phyloP scores from a whole-genome alignment of 2,113 vertebrate genomes.

The Chaetorhynchus papuensis region DNA sequence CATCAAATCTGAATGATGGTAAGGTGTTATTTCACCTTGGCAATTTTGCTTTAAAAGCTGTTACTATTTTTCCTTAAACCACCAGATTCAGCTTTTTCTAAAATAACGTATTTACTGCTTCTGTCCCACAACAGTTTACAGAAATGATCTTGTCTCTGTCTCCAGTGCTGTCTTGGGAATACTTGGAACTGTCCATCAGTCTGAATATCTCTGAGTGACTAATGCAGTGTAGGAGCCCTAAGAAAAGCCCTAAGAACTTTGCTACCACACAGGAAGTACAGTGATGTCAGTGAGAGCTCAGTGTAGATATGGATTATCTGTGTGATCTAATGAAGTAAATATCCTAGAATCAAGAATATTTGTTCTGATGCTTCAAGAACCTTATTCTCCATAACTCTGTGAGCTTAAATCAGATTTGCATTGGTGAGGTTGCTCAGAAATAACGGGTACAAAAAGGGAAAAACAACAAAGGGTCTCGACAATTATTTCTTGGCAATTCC shows the following conservation, averaged over 20 bases:
- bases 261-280: not conserved
- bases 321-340: not conserved
- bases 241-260: not conserved
- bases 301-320: not conserved
- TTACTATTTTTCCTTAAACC: not conserved
- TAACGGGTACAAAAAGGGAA: not conserved
- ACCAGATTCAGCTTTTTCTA: not conserved
- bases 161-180: not conserved
- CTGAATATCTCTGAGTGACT: not conserved
- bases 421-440: not conserved
- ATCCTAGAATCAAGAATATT: not conserved
- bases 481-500: slow-evolving; percentile 8
- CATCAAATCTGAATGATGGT: not conserved
- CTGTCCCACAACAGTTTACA: not conserved
- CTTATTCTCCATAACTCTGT: not conserved
- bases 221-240: not conserved
- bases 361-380: not conserved
- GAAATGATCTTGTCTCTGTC: not conserved
- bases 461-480: not conserved
- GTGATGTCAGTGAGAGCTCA: not conserved
- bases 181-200: not conserved
- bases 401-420: not conserved
- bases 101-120: not conserved
- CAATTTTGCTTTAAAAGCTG: not conserved
- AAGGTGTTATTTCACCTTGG: not conserved